Conservation (phyloP, 2,888 invertebrate species). For the Chymomyza procnemis region DNA sequence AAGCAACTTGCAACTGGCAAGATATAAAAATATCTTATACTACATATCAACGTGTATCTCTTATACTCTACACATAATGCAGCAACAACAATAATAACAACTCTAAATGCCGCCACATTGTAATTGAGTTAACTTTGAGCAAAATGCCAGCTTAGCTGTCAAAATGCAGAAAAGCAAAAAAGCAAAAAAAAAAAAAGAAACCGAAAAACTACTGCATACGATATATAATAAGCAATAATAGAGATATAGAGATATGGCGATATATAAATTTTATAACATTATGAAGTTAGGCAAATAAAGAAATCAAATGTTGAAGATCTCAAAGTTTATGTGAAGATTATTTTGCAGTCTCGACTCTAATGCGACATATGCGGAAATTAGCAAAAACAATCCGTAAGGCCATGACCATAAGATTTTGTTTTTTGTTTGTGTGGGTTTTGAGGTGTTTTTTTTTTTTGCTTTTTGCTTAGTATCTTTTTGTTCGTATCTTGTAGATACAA, state of each 20-base stretch:
- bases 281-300: not conserved
- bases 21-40: not conserved
- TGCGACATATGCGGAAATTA: not conserved
- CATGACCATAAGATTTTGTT: not conserved
- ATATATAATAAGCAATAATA: not conserved
- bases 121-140: not conserved
- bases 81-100: not conserved
- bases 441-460: too few relatives aligned
- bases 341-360: not conserved
- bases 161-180: not conserved
- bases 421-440: not conserved
- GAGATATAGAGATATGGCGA: not conserved
- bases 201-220: not conserved
- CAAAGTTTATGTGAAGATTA: not conserved
- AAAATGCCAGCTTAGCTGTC: not conserved
- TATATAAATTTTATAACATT: not conserved
- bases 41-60: not conserved
- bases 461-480: too few relatives aligned
- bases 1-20: conserved; percentile 12
- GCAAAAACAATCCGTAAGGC: not conserved
- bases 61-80: not conserved
- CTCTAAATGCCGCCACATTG: not conserved
- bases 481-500: not conserved
- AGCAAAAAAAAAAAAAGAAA: not conserved
- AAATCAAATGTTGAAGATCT: not conserved